These are phyloP conservation scores for Melanotaenia pygmaea DNA, from an alignment of 2,797 vertebrate species.

Conservation along the genomic window DNA sequence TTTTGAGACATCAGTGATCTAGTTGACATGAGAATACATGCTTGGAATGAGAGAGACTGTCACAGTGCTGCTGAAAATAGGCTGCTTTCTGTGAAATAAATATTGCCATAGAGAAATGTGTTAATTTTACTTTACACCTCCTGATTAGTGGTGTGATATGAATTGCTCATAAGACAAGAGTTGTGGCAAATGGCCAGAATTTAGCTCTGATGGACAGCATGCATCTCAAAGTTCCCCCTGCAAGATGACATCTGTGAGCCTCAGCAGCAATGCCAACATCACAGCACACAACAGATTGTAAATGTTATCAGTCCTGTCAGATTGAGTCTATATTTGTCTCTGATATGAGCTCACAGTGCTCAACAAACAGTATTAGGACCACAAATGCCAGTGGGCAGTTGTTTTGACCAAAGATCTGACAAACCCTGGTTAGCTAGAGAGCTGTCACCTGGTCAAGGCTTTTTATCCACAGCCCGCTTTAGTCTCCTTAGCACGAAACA, in stretches of 20 bases:
- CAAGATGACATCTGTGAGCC: constrained; percentile 76
- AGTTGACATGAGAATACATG: constrained; percentile 57
- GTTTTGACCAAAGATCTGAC: constrained; percentile 54
- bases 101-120: constrained; percentile 15
- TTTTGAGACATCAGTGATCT: constrained; percentile 51
- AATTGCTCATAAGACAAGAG: constrained; percentile 42
- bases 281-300: constrained; percentile 78
- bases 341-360: constrained; percentile 56
- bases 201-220: constrained; percentile 48
- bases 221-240: constrained; percentile 55
- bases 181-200: constrained; percentile 53
- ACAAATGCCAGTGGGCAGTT: constrained; percentile 45
- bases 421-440: constrained; percentile 47
- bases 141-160: constrained; percentile 47
- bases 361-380: constrained; percentile 49
- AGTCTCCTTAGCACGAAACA: constrained; percentile 31
- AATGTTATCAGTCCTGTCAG: constrained; percentile 77
- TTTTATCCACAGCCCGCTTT: constrained; percentile 23
- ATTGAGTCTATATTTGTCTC: constrained; percentile 76
- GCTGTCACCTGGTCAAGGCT: constrained; percentile 48
- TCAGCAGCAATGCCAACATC: constrained; percentile 71
- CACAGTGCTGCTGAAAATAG: constrained; percentile 1
- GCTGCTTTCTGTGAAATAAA: constrained; percentile 15
- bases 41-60: constrained; percentile 50
- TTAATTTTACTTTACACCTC: constrained; percentile 37